Base-by-base conservation (phyloP, 2,797 vertebrate species). In the Fratercula arctica region DNA sequence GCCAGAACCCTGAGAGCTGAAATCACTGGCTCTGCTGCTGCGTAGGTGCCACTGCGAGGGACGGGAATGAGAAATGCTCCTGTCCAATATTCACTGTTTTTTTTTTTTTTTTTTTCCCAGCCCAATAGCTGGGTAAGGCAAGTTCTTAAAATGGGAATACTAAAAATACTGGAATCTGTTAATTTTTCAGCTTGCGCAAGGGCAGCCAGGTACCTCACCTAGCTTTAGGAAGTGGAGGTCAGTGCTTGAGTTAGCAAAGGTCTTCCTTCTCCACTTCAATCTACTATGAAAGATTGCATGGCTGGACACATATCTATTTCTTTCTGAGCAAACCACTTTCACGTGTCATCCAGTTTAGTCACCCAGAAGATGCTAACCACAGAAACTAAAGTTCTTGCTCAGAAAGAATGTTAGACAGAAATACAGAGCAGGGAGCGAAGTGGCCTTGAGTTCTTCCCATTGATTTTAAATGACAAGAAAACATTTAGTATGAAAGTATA, bases 21-120 rank as follows among this genome's bases (percentile, higher is more conserved):
- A 37, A 80, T n/a, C 1, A 0, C 28, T 43, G 56, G 3, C 33
- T 74, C 56, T 89, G 70, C 3, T 0, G 7, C 56, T 89, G 66
- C 0, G 0, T 0, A 16, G n/a, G 45, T 39, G 63, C 60, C 16
- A 16, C 69, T 63, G 29, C 2, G 0, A 90, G 35, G 35, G 8
- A 53, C 0, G 0, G 29, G 10, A 59, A 59, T 10, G 28, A 78
- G 25, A 92, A 80, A 13, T 13, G 10, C 8, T 90, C 13, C 37
- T 21, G 48, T 80, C 16, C 37, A 33, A 6, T 33, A 70, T 4
- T 41, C 37, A 50, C 13, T 25, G 6, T 2, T 16, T 87, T 79
- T 35, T 35, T 35, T 35, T 35, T 35, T 35, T 35, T 35, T 35
- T 83, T 16, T 25, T 51, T 16, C 50, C 39, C 16, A 39, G 37